Evolutionary conservation across 2,888 invertebrate species (phyloP).

Genomic region (Oxyteleia sp.): DNA sequence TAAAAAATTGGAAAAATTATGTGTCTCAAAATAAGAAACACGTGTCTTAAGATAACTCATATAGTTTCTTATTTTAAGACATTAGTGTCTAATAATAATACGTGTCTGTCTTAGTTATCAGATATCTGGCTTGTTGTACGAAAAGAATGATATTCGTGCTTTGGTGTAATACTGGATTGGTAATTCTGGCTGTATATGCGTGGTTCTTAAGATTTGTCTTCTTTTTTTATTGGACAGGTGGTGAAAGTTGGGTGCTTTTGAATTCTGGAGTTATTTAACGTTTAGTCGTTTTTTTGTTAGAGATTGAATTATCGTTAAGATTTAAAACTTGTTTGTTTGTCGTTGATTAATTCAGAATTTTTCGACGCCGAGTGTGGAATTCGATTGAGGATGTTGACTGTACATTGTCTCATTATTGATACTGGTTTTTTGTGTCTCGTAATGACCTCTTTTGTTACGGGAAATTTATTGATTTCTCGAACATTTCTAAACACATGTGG

Average conservation of each 20-base stretch:
- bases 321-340: slow-evolving; percentile 1
- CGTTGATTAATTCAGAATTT: neutral
- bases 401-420: slow-evolving; percentile 4
- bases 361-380: neutral
- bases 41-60: too few species aligned
- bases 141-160: slow-evolving; percentile 84
- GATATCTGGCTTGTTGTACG: slow-evolving; percentile 78
- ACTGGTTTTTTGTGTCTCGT: neutral
- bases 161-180: slow-evolving; percentile 86
- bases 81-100: too few species aligned
- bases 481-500: neutral
- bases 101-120: too few species aligned
- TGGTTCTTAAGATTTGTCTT: neutral
- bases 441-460: slow-evolving; percentile 2
- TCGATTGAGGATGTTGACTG: neutral
- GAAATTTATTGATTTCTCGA: slow-evolving; percentile 1
- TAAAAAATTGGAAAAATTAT: too few species aligned
- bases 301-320: neutral
- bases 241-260: neutral
- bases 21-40: too few species aligned
- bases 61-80: too few species aligned
- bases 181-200: slow-evolving; percentile 78
- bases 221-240: neutral
- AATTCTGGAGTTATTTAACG: neutral
- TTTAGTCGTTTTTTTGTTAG: neutral